Evolutionary conservation across 2,113 vertebrate genomes (phyloP).

Genomic region (Paramisgurnus dabryanus): DNA sequence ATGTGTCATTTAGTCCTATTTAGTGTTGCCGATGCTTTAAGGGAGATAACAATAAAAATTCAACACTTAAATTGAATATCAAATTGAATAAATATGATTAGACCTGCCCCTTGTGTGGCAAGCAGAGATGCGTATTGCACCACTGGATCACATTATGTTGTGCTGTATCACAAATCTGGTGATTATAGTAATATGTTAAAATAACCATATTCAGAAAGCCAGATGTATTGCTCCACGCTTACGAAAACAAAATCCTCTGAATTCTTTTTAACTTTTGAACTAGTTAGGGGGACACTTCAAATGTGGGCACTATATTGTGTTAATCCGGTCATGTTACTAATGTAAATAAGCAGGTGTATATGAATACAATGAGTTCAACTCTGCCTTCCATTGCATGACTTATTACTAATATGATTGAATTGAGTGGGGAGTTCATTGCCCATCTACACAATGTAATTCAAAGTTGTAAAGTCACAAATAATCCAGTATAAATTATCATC

Average conservation of each 20-base stretch:
- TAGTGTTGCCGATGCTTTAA: not conserved
- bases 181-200: constrained; percentile 44
- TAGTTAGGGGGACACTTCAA: no score
- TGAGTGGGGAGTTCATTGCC: not conserved
- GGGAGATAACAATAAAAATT: not conserved
- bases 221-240: not conserved
- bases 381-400: not conserved
- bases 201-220: constrained; percentile 36
- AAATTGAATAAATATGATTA: constrained; percentile 1
- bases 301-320: no score
- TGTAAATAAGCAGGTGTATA: no score
- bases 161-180: constrained; percentile 25
- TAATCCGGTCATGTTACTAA: no score
- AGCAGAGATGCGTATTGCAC: not conserved
- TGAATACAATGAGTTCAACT: not conserved
- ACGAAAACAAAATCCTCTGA: not conserved
- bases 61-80: not conserved
- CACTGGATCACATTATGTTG: constrained; percentile 8
- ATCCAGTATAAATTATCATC: not conserved
- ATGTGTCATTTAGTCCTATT: constrained; percentile 5
- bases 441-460: not conserved
- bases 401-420: not conserved
- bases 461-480: not conserved
- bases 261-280: no score
- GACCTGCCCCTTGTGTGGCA: not conserved